Evolutionary conservation across 1,140 invertebrate genomes (phyloP), one percentile per base, ranked within the genome.

Genomic region (Lepidotrigona ventralis): DNA sequence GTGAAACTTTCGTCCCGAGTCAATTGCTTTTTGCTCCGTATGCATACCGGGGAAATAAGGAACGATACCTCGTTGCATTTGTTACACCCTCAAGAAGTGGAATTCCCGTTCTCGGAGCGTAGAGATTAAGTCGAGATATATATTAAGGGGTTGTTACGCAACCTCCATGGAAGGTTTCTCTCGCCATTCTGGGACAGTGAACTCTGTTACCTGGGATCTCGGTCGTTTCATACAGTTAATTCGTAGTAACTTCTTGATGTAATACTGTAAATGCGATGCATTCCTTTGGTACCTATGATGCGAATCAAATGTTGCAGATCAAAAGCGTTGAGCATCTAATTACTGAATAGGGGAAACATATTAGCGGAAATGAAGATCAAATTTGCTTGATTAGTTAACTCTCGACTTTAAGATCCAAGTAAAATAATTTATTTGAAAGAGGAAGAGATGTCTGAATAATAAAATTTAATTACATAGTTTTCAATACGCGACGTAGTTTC

Each of bases 11-110:
- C n/a, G 29, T 73, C 54, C 23, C 39, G 17, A 64, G 70, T 64
- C 69, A 14, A 74, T 81, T 81, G 72, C 29, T 75, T 75, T 54
- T 33, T 46, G 14, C 76, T 33, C 39, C 12, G 78, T n/a, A 54
- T 68, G 63, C 21, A 21, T 68, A n/a, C 26, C 21, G 2, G 63
- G 39, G 39, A 76, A 76, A 46, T 76, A 63, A 63, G 71, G 29
- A 29, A 54, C 19, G 71, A 73, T 54, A 26, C 51, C 15, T 29
- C 71, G 51, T 72, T 72, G 51, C 71, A 51, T 73, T 72, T 71
- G 23, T 69, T 46, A 33, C 39, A 46, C 39, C 23, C 12, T 69
- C 3, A 39, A n/a, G 23, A 12, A 39, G 23, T 23, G 15, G 46
- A 71, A 51, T 51, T 53, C 26, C n/a, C 46, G 15, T 71, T 26